Conservation (phyloP, 2,888 invertebrate species). For the Chrysina gloriosa region DNA sequence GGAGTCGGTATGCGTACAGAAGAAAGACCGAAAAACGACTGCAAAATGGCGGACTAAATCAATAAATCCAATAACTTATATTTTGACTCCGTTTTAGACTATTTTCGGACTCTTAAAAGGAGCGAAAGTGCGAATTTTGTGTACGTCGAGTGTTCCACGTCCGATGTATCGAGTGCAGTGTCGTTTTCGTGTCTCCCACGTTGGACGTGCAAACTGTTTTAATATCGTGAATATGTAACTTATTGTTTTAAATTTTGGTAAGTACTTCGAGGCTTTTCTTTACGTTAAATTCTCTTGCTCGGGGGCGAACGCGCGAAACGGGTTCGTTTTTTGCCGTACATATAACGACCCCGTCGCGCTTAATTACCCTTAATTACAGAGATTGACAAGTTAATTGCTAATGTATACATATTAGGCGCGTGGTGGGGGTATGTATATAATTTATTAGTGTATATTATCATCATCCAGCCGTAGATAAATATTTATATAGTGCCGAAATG, state of each 20-base stretch:
- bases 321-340: background rate
- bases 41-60: slow-evolving; percentile 51
- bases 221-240: slow-evolving; percentile 47
- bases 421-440: slow-evolving; percentile 56
- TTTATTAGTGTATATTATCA: slow-evolving; percentile 54
- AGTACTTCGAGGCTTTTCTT: slow-evolving; percentile 48
- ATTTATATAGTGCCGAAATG: slow-evolving; percentile 39
- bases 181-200: slow-evolving; percentile 21
- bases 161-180: slow-evolving; percentile 29
- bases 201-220: slow-evolving; percentile 13
- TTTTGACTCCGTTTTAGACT: slow-evolving; percentile 54
- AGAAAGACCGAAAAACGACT: slow-evolving; percentile 38
- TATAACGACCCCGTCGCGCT: slow-evolving; percentile 15
- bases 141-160: slow-evolving; percentile 32
- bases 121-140: slow-evolving; percentile 46
- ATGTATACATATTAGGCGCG: slow-evolving; percentile 57
- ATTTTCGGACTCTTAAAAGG: slow-evolving; percentile 52
- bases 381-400: slow-evolving; percentile 61
- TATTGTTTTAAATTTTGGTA: slow-evolving; percentile 57
- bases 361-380: slow-evolving; percentile 52
- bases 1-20: slow-evolving; percentile 23
- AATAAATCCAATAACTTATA: slow-evolving; percentile 52
- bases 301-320: background rate
- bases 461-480: slow-evolving; percentile 45
- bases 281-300: background rate